These are phyloP conservation scores for Galemys pyrenaicus DNA, from an alignment of 2,113 vertebrate species.

Conservation along the genomic window DNA sequence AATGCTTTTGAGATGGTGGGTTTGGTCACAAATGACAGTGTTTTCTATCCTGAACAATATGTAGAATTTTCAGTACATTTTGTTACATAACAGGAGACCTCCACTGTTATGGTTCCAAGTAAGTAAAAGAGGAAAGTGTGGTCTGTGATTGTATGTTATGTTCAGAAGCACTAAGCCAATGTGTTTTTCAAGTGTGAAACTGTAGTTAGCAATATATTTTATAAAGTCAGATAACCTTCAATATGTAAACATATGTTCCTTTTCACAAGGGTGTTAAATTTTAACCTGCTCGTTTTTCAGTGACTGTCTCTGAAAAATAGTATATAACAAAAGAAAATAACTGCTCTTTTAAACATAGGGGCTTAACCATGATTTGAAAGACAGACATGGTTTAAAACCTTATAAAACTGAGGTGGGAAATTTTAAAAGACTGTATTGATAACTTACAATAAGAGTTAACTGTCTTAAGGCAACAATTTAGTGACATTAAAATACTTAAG, in stretches of 20 bases:
- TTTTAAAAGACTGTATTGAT: slow-evolving; percentile 49
- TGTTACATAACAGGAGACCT: neutral
- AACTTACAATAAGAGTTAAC: slow-evolving; percentile 12
- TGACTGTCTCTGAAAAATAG: slow-evolving; percentile 36
- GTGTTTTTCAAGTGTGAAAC: neutral
- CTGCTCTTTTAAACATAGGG: slow-evolving; percentile 4
- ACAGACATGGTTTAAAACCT: neutral
- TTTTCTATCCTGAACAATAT: neutral
- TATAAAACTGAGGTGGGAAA: neutral
- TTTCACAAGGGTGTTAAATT: slow-evolving; percentile 37
- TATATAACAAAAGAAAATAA: slow-evolving; percentile 11
- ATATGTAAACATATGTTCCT: neutral
- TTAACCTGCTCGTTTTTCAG: slow-evolving; percentile 36
- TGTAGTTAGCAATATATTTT: neutral
- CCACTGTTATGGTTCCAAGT: neutral
- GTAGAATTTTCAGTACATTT: neutral
- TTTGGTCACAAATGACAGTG: slow-evolving; percentile 43
- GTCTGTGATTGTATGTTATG: neutral
- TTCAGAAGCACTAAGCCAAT: neutral
- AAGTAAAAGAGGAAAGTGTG: neutral
- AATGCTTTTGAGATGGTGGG: neutral
- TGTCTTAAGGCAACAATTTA: neutral
- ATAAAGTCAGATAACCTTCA: neutral
- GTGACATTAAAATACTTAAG: slow-evolving; percentile 15
- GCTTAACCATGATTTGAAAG: slow-evolving; percentile 7